Conservation (phyloP, 2,113 vertebrate species). For the Ivindomyrus marchei region DNA sequence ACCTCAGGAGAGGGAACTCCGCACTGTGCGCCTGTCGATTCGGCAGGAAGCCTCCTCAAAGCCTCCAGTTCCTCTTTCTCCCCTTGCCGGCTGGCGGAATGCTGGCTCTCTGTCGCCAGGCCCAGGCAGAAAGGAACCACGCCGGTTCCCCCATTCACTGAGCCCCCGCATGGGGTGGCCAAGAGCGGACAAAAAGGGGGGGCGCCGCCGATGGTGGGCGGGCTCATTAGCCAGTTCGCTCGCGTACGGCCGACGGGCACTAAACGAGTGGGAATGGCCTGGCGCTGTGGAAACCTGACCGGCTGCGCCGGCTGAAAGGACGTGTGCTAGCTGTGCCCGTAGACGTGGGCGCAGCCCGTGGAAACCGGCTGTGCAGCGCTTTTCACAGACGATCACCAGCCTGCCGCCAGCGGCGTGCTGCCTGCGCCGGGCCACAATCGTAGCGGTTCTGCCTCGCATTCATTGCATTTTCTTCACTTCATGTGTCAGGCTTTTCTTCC, state of each 20-base stretch:
- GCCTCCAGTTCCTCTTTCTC: neutral
- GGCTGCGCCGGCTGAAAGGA: constrained; percentile 20
- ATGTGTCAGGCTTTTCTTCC: constrained; percentile 10
- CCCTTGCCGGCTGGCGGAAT: constrained; percentile 38
- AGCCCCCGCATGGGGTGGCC: constrained; percentile 10
- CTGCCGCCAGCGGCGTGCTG: constrained; percentile 18
- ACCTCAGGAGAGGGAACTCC: neutral
- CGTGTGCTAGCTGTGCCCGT: neutral
- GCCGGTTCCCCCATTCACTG: constrained; percentile 46
- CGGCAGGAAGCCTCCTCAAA: neutral
- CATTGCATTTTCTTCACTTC: constrained; percentile 26
- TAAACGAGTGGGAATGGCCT: constrained; percentile 24
- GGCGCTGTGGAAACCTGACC: constrained; percentile 17
- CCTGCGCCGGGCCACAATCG: constrained; percentile 22
- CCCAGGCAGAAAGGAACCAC: constrained; percentile 36
- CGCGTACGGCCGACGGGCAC: constrained; percentile 29
- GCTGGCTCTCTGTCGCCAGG: constrained; percentile 43
- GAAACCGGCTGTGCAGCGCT: constrained; percentile 1
- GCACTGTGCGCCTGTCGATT: neutral
- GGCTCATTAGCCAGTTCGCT: constrained; percentile 54
- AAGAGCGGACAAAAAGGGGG: constrained; percentile 43
- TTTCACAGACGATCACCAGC: constrained; percentile 21
- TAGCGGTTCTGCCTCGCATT: constrained; percentile 1
- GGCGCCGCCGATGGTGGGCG: constrained; percentile 28
- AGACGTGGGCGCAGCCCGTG: constrained; percentile 4